A percentile compares a stretch with the other conserved stretches of the same genome.
Conservation (phyloP, 2,797 vertebrate species). For the Liasis olivaceus region DNA sequence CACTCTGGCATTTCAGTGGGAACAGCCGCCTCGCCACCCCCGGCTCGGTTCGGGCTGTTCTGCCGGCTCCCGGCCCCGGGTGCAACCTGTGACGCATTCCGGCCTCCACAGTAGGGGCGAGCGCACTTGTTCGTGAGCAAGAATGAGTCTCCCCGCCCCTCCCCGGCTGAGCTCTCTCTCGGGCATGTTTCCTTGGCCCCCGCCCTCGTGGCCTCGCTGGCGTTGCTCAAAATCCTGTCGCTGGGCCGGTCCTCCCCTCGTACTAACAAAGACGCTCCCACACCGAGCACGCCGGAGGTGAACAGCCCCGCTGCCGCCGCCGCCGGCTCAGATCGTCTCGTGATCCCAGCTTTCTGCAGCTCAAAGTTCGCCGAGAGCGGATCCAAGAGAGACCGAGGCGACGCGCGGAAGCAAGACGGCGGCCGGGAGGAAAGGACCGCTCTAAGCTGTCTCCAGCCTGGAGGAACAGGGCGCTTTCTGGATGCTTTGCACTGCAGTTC, state of each 20-base stretch:
- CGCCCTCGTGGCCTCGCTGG: neutral
- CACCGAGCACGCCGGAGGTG: neutral
- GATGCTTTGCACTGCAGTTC: neutral
- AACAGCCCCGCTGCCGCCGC: neutral
- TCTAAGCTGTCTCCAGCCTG: too few species aligned
- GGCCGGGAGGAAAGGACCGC: neutral
- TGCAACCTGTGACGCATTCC: rapidly evolving
- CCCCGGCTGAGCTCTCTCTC: neutral
- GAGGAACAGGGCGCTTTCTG: neutral
- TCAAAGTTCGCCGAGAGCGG: neutral
- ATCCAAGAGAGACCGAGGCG: neutral
- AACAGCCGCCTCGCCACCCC: neutral
- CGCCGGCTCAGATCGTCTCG: neutral
- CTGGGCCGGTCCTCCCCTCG: too few species aligned
- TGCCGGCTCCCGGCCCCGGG: neutral
- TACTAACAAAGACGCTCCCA: too few species aligned
- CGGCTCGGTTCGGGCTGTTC: neutral
- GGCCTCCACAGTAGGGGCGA: neutral
- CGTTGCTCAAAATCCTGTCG: too few species aligned
- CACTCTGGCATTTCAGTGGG: neutral
- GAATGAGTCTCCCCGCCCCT: neutral
- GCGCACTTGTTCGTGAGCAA: neutral
- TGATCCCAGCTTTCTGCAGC: neutral
- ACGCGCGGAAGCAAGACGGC: neutral
- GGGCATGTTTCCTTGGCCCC: neutral